Percentiles rank a stretch among this genome's conserved stretches.
These are phyloP conservation scores for Teleiodes luculella DNA, from an alignment of 2,888 invertebrate species.

Conservation along the genomic window DNA sequence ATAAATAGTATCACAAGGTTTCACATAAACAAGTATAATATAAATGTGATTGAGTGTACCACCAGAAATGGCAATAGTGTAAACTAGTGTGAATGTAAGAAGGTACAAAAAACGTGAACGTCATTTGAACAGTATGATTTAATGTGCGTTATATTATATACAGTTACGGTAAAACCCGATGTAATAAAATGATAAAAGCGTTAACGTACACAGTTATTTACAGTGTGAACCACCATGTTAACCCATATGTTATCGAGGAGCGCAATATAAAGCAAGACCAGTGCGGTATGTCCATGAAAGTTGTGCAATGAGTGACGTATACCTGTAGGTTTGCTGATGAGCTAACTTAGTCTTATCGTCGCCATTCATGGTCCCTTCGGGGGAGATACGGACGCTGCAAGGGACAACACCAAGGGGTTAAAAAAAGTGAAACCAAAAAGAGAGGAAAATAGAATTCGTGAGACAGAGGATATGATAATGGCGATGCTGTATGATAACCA, in stretches of 20 bases:
- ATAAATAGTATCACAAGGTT: too few relatives aligned
- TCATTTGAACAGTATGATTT: neutral
- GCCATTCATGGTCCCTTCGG: constrained; percentile 79
- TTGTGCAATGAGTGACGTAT: constrained; percentile 54
- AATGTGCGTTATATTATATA: too few relatives aligned
- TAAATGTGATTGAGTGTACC: too few relatives aligned
- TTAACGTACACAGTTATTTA: too few relatives aligned
- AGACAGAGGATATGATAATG: constrained; percentile 49
- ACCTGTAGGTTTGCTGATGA: constrained; percentile 89
- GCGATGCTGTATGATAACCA: constrained; percentile 45
- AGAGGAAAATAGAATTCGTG: constrained; percentile 16
- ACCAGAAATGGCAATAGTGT: too few relatives aligned
- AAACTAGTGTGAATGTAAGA: too few relatives aligned
- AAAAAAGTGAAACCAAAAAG: constrained; percentile 40
- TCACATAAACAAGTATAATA: too few relatives aligned
- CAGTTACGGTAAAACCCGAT: too few relatives aligned
- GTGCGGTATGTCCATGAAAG: constrained; percentile 33
- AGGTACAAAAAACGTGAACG: too few relatives aligned
- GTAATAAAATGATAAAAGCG: too few relatives aligned
- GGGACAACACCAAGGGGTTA: constrained; percentile 76
- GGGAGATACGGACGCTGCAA: constrained; percentile 81
- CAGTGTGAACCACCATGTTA: neutral
- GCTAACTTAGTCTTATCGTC: constrained; percentile 83
- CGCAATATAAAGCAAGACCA: neutral
- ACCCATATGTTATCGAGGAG: constrained; percentile 12